Evolutionary conservation across 1,140 invertebrate genomes (phyloP).

Genomic region (Ceratina calcarata): DNA sequence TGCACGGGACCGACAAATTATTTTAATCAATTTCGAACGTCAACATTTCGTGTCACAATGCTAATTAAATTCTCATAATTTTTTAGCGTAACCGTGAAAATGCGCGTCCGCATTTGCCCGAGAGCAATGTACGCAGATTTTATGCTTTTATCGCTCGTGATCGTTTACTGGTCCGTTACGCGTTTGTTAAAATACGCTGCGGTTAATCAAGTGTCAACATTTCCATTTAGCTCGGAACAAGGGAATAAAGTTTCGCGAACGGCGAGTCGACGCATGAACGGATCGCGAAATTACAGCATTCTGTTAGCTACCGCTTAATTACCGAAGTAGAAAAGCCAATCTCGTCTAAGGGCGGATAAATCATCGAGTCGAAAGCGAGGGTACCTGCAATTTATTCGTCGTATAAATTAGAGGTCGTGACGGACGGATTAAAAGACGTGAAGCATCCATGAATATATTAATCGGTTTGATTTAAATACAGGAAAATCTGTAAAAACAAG

Average conservation of each 20-base stretch:
- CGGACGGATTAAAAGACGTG: too few relatives aligned
- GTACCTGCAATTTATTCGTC: too few relatives aligned
- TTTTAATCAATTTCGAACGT: background rate
- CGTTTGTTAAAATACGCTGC: background rate
- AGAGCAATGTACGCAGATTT: background rate
- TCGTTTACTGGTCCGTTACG: background rate
- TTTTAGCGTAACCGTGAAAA: background rate
- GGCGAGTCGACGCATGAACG: too few relatives aligned
- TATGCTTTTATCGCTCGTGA: too few relatives aligned
- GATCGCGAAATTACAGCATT: too few relatives aligned
- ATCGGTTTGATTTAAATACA: too few relatives aligned
- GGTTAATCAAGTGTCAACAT: background rate
- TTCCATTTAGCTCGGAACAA: background rate
- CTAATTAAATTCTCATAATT: slow-evolving; percentile 19
- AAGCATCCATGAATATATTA: too few relatives aligned
- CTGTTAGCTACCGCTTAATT: background rate
- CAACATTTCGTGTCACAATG: background rate
- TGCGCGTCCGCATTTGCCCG: background rate
- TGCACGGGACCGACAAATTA: background rate
- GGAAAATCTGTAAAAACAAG: too few relatives aligned
- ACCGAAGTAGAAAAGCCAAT: background rate
- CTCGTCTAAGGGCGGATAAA: background rate
- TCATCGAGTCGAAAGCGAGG: too few relatives aligned
- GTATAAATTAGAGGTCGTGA: too few relatives aligned
- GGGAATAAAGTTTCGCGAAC: background rate